Percentiles rank a stretch among this genome's conserved stretches.
Evolutionary conservation across 2,113 vertebrate genomes (phyloP).

Genomic region (Amphilophus citrinellus): DNA sequence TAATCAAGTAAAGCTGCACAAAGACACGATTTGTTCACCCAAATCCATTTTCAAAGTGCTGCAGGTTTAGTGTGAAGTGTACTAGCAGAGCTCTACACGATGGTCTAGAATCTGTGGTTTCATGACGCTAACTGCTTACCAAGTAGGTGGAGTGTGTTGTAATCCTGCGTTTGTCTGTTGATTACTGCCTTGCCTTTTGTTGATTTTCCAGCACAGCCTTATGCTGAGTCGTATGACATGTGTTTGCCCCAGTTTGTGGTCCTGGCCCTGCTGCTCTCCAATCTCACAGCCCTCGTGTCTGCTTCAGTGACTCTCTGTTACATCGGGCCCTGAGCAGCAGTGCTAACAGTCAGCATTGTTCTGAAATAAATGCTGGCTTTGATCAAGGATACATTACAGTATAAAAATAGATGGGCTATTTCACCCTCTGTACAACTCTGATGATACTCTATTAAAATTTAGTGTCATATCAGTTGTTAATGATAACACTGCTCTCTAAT

Average conservation of each 20-base stretch:
- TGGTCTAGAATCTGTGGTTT: not conserved
- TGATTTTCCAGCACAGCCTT: slow-evolving; percentile 63
- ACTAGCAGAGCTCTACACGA: not conserved
- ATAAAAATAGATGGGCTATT: not conserved
- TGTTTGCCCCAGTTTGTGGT: slow-evolving; percentile 68
- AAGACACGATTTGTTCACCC: not conserved
- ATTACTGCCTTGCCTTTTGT: slow-evolving; percentile 47
- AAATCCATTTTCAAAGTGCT: not conserved
- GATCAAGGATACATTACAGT: slow-evolving; percentile 13
- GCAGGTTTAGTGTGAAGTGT: not conserved
- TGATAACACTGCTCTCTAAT: too few species aligned
- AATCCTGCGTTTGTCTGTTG: slow-evolving; percentile 38
- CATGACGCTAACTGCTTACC: slow-evolving; percentile 36
- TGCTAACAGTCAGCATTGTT: slow-evolving; percentile 57
- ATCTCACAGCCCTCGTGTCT: slow-evolving; percentile 18
- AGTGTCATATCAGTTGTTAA: not conserved
- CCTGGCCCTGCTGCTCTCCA: slow-evolving; percentile 48
- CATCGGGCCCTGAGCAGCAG: slow-evolving; percentile 1
- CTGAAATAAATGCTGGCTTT: slow-evolving; percentile 50
- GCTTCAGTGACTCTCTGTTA: slow-evolving; percentile 50
- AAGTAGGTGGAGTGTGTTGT: slow-evolving; percentile 45
- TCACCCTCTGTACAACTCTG: not conserved
- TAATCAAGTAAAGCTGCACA: not conserved
- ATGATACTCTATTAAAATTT: not conserved
- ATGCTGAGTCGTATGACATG: slow-evolving; percentile 66